Evolutionary conservation across 1,140 invertebrate genomes (phyloP).

Genomic region (Cotesia typhae): DNA sequence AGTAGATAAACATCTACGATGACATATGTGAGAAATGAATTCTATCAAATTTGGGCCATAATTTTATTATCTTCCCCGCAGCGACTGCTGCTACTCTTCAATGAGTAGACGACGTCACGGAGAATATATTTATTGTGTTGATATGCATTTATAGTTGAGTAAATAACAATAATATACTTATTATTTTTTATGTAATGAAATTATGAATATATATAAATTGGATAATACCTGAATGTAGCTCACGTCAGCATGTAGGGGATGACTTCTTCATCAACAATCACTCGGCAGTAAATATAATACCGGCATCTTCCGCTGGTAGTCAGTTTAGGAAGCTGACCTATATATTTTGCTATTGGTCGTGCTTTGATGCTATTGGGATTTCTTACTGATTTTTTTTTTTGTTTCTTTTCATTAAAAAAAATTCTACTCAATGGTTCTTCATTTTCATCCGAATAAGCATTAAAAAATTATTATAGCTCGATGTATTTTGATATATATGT

Average conservation of each 20-base stretch:
- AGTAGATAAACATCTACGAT: neutral
- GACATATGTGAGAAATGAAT: neutral
- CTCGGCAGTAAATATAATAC: constrained; percentile 66
- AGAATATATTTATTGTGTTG: constrained; percentile 25
- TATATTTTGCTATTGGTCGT: constrained; percentile 60
- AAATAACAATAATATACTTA: constrained; percentile 53
- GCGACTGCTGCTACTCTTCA: constrained; percentile 18
- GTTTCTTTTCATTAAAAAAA: constrained; percentile 21
- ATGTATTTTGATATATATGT: too few relatives aligned
- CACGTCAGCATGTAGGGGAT: constrained; percentile 64
- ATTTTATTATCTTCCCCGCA: constrained; percentile 20
- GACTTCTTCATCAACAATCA: constrained; percentile 66
- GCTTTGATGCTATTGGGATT: constrained; percentile 61
- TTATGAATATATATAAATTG: constrained; percentile 67
- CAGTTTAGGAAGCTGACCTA: constrained; percentile 66
- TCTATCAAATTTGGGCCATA: constrained; percentile 1
- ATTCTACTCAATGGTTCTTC: constrained; percentile 6
- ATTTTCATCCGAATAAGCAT: neutral
- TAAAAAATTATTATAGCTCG: neutral
- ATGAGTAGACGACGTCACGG: constrained; percentile 35
- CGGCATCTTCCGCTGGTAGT: constrained; percentile 67
- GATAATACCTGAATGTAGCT: constrained; percentile 67
- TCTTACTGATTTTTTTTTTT: constrained; percentile 51
- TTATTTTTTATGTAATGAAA: constrained; percentile 53
- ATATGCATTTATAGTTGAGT: constrained; percentile 43